These are phyloP conservation scores for Agrochola lota DNA, from an alignment of 2,888 invertebrate genomes.

Conservation along the genomic window DNA sequence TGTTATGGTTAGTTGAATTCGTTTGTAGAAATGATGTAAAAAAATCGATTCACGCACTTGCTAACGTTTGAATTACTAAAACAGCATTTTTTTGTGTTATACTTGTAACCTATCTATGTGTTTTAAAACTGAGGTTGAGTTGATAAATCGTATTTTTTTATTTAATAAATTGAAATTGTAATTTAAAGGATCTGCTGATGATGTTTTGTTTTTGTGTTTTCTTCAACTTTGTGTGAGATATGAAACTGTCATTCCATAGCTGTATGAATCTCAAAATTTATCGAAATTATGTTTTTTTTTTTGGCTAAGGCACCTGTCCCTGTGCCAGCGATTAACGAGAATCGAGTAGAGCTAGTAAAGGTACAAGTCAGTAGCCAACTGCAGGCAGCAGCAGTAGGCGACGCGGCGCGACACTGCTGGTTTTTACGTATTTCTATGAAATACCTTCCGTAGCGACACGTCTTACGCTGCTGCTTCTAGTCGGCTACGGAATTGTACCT, in stretches of 20 bases:
- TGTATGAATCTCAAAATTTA: neutral
- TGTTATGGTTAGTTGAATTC: neutral
- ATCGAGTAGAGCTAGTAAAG: no score
- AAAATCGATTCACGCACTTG: neutral
- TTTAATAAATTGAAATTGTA: neutral
- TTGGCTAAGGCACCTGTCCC: no score
- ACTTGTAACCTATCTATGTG: neutral
- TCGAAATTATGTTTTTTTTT: neutral
- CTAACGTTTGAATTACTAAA: neutral
- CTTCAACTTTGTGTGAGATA: neutral
- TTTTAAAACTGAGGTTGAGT: neutral
- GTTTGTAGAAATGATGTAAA: neutral
- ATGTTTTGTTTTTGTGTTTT: neutral
- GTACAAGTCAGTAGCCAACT: no score
- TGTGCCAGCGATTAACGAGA: no score
- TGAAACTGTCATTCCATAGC: neutral
- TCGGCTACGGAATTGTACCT: no score
- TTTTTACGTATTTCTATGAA: no score
- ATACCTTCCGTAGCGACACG: no score
- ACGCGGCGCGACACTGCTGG: no score
- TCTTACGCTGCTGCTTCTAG: no score
- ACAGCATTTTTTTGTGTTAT: neutral
- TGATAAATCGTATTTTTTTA: neutral
- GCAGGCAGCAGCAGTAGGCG: no score
- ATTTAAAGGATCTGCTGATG: neutral